Percentiles rank a stretch among this genome's conserved stretches.
Conservation (phyloP, 2,888 invertebrate genomes). For the Hemistola chrysoprasaria region DNA sequence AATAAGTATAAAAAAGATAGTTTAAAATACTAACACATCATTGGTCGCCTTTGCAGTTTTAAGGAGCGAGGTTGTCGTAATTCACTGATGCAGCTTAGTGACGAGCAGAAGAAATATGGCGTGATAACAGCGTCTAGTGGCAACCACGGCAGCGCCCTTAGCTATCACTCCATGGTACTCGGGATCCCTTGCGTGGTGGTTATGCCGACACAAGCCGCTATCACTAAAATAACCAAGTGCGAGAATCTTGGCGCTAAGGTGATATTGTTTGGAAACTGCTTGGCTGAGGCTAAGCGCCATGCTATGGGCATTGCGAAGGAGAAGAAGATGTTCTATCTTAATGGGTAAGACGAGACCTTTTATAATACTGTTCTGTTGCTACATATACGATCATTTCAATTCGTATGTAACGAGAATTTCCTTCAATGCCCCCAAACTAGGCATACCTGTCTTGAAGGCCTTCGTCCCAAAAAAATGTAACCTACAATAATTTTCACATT, state of each 20-base stretch:
- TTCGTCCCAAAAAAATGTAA: too few species aligned
- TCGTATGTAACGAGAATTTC: too few species aligned
- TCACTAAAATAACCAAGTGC: constrained; percentile 95
- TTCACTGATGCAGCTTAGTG: constrained; percentile 86
- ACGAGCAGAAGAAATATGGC: constrained; percentile 88
- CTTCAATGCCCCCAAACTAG: too few species aligned
- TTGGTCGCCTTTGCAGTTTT: constrained; percentile 82
- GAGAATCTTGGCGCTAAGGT: constrained; percentile 90
- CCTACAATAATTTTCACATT: too few species aligned
- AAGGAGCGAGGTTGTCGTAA: constrained; percentile 97
- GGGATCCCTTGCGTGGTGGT: constrained; percentile 90
- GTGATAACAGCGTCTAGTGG: constrained; percentile 95
- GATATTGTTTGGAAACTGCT: constrained; percentile 88
- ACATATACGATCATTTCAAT: too few species aligned
- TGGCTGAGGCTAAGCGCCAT: constrained; percentile 88
- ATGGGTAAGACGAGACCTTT: constrained; percentile 92
- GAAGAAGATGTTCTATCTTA: constrained; percentile 89
- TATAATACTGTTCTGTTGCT: not conserved
- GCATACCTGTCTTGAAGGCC: too few species aligned
- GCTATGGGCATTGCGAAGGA: constrained; percentile 89
- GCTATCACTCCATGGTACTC: constrained; percentile 87
- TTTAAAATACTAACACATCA: too few species aligned
- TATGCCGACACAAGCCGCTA: constrained; percentile 93
- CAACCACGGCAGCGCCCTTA: constrained; percentile 92
- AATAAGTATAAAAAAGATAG: too few species aligned